Base-by-base conservation (phyloP, 2,888 invertebrate genomes). In the Automeris io region DNA sequence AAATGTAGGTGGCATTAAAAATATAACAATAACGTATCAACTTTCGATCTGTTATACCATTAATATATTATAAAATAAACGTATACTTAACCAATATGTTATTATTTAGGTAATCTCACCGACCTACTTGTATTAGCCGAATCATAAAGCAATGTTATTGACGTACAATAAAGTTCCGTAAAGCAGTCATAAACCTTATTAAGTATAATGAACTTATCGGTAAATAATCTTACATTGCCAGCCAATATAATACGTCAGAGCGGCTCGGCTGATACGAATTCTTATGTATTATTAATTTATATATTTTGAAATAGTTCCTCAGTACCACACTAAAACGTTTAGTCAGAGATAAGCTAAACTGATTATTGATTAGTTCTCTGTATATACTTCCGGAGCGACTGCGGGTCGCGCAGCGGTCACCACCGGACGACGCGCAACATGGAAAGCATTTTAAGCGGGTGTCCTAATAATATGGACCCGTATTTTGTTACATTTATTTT, bases 401-500 rank as follows among this genome's bases (percentile, higher is more conserved):
- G 52, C 45, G 29, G 58, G 52, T 56, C 54, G 56, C 54, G 56
- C 51, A 45, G 43, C 44, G 47, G 40, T 11, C 32, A 12, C 53
- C 61, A 61, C 69, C 83, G 83, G 82, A 83, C 73, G 79, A 66
- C 61, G 54, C 59, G 58, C 60, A 70, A 86, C 85, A 86, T 71
- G 83, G 70, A 85, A 85, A 85, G 85, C 83, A 85, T 86, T 86
- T 86, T 86, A 86, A 85, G 77, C 75, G 68, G 55, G 60, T 57
- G 59, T 61, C 68, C 74, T 62, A 70, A 71, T 68, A 72, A 67
- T 67, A 67, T 57, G 66, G 55, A 51, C 43, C 49, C 51, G 60
- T 53, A 74, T 66, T 78, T 78, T 81, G 79, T 79, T 71, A 76
- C 69, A 70, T 75, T 78, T 80, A 76, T 81, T 78, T 78, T 61